Base-by-base conservation (phyloP, 2,113 vertebrate species). In the Salvelinus fontinalis region DNA sequence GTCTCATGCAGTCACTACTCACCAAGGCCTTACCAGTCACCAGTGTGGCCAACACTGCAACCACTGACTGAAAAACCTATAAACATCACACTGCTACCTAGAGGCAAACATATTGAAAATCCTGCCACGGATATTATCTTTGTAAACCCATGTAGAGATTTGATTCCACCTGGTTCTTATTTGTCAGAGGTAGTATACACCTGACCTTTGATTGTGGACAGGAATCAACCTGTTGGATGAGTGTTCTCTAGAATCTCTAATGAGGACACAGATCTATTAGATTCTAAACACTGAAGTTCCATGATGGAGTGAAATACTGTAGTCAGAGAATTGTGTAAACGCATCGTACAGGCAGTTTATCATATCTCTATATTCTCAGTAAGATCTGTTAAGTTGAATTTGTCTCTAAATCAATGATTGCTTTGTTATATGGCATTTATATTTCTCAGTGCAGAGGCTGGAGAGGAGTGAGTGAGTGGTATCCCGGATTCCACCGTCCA, bases 51-150 rank as follows among this genome's bases (percentile, higher is more conserved):
- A 57, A 18, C 54, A 57, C 14, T 18, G 14, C 13, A 57, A 57
- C 13, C 54, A 57, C 54, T 27, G 13, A 67, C 14, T 62, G 1
- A 12, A 13, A 62, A 34, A 5, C 29, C 9, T 51, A 20, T 51
- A 64, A 60, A 64, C 11, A 27, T 67, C 14, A 73, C 70, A 73
- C 27, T 82, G 84, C 70, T 86, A 84, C 79, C 86, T 82, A 82
- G 62, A 88, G 86, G 85, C 69, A 44, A 34, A 13, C 60, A 29
- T 5, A 27, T 48, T 13, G 9, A 51, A 26, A 9, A 71, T 18
- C 39, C 70, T 51, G 3, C 34, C 24, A 13, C 14, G 4, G 24
- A 12, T 54, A 49, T 9, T 20, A 71, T 44, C 39, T 44, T 44
- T 54, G 44, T 16, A 71, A 44, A 44, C 9, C 9, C 8, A 44